Base-by-base conservation (phyloP, 1,140 invertebrate species). In the Bombus superbus region DNA sequence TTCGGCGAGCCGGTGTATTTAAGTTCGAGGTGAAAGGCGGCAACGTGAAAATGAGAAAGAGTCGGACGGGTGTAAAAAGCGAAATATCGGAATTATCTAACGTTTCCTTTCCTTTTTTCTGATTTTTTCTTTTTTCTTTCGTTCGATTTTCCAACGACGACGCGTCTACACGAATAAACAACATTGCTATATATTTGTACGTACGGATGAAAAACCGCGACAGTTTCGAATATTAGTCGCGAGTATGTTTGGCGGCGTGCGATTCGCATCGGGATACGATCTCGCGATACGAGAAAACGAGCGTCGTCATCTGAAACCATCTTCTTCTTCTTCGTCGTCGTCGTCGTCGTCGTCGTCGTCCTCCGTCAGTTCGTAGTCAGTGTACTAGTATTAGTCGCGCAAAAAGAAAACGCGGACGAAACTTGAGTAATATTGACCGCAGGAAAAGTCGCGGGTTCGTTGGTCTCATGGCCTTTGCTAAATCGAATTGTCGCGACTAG, bases 401-500 rank as follows among this genome's bases (percentile, higher is more conserved):
- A 71, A 79, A 83, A 79, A 80, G 76, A 64, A 59, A 79, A 84
- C 68, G 28, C 66, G 83, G 32, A 84, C 83, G 83, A 84, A 84
- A 84, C 83, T 79, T 79, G 83, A 84, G 83, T 84, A 84, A 84
- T 80, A 84, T 79, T n/a, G 53, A 84, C 83, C 83, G 76, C 83
- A 84, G 73, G 73, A 66, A 84, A 84, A 80, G 2, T 79, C 40
- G 53, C 66, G 32, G 22, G 83, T 79, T 79, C 76, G 73, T 35
- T 53, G 81, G 25, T 68, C 73, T 76, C 40, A 13, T 47, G 66
- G 66, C 66, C 68, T 84, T 79, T 79, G 76, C 76, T 84, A 84
- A 79, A 84, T 84, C 68, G 75, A 79, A 72, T 72, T 72, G 76
- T 72, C 35, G 66, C 71, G n/a, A 32, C 15, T 1, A 11, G 11